Conservation (phyloP, 2,797 vertebrate species). For the Okamejei kenojei region DNA sequence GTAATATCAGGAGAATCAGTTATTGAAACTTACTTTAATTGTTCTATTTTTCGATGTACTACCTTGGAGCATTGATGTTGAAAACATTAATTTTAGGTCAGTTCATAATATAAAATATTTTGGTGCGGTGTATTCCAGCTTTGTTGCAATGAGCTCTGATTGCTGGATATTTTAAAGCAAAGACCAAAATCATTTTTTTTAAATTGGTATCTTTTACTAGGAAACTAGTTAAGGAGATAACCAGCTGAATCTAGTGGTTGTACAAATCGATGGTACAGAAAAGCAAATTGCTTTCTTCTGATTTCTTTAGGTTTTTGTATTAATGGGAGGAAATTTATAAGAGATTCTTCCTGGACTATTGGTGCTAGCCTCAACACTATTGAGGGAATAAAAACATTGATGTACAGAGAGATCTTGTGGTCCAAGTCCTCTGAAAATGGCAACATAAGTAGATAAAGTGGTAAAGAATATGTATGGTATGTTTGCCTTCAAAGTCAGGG, state of each 20-base stretch:
- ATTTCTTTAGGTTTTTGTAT: not conserved
- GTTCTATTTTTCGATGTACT: not conserved
- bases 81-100: not conserved
- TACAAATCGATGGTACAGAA: not conserved
- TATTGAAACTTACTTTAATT: not conserved
- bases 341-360: not conserved
- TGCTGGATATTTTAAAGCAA: not conserved
- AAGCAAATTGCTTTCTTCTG: not conserved
- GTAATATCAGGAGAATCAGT: not conserved
- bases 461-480: too few relatives aligned
- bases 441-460: too few relatives aligned
- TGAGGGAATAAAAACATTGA: not conserved
- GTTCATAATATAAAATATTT: not conserved
- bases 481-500: too few relatives aligned
- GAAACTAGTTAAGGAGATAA: not conserved
- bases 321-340: not conserved
- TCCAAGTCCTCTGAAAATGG: too few relatives aligned
- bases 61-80: not conserved
- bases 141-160: not conserved
- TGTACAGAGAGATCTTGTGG: too few relatives aligned
- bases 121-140: not conserved
- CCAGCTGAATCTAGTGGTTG: not conserved
- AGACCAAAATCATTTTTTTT: not conserved
- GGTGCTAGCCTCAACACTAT: not conserved
- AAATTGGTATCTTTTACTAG: not conserved